Evolutionary conservation across 2,797 vertebrate species (phyloP).

Genomic region (Muraenolepis orangiensis): DNA sequence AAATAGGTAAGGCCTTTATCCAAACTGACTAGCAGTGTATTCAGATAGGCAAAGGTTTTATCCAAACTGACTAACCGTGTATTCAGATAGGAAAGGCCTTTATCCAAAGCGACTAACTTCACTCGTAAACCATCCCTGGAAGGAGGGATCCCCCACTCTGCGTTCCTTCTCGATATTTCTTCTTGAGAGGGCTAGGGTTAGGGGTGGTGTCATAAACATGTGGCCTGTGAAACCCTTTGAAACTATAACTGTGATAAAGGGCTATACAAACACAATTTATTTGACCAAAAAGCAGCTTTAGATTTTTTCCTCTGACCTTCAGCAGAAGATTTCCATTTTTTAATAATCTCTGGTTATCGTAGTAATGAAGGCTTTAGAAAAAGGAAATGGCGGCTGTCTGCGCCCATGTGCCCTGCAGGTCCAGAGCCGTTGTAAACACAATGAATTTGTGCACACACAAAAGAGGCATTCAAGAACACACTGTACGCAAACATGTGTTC

Average conservation of each 20-base stretch:
- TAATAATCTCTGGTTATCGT: conserved; percentile 14
- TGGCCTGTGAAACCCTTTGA: too few species aligned
- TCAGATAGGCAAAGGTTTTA: too few species aligned
- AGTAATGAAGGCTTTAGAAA: neutral
- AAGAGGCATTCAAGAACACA: neutral
- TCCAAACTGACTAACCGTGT: neutral
- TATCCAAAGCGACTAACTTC: too few species aligned
- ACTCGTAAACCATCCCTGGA: too few species aligned
- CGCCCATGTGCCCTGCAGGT: neutral
- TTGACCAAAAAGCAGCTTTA: conserved; percentile 8
- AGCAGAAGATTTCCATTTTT: conserved; percentile 4
- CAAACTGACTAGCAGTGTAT: too few species aligned
- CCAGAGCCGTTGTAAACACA: neutral
- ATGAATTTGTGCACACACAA: neutral
- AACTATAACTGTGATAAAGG: too few species aligned
- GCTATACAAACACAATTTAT: too few species aligned
- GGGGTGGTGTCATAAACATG: too few species aligned
- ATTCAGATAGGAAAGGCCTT: neutral
- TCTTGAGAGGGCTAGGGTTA: too few species aligned
- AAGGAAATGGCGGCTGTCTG: neutral
- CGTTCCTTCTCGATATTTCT: too few species aligned
- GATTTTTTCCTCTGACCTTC: neutral
- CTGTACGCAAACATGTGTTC: neutral
- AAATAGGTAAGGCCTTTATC: neutral
- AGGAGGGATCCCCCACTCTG: too few species aligned